Conservation (phyloP, 2,113 vertebrate genomes). For the Tretioscincus oriximinensis region DNA sequence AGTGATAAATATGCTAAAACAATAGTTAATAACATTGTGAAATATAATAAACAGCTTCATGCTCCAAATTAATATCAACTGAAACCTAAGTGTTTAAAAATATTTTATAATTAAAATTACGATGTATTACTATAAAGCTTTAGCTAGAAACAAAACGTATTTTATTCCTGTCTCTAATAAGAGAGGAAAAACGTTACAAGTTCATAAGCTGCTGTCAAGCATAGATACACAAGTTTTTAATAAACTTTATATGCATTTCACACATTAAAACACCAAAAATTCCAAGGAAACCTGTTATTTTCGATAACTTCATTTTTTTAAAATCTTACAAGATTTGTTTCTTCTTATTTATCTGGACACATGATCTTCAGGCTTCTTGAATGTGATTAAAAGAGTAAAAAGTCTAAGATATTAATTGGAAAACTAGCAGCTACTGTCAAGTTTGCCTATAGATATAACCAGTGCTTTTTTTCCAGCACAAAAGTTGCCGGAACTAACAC, state of each 20-base stretch:
- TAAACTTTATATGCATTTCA: not conserved
- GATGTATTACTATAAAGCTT: not conserved
- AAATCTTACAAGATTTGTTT: not conserved
- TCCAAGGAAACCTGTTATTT: not conserved
- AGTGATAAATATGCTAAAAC: not conserved
- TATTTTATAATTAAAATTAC: not conserved
- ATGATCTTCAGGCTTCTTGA: not conserved
- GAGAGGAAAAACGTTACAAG: not conserved
- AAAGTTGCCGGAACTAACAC: no score
- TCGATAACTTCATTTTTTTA: not conserved
- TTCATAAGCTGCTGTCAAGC: not conserved
- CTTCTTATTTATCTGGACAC: not conserved
- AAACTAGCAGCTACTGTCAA: accelerated
- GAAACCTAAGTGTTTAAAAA: not conserved
- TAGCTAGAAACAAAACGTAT: not conserved
- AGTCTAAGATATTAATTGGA: not conserved
- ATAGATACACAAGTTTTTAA: not conserved
- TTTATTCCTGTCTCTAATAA: not conserved
- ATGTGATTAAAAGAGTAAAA: not conserved
- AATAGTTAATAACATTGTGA: not conserved
- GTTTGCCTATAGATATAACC: slow-evolving; percentile 17
- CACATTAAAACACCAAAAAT: not conserved
- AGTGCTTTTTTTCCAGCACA: no score
- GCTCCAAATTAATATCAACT: not conserved
- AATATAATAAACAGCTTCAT: not conserved